A percentile compares a stretch with the other conserved stretches of the same genome.
Evolutionary conservation across 2,888 invertebrate genomes (phyloP).

Genomic region (Schrankia costaestrigalis): DNA sequence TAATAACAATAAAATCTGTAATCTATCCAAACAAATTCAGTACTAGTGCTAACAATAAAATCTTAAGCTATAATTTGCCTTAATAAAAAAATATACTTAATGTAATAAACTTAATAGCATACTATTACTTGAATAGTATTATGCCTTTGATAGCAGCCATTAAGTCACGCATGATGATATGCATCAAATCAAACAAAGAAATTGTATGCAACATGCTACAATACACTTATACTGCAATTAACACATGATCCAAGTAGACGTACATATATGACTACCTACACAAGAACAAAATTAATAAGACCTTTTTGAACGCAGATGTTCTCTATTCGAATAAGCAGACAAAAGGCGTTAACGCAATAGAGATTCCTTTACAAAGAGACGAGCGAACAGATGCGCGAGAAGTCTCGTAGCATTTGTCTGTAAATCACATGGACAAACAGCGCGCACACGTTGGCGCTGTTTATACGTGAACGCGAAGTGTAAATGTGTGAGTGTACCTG

Average conservation of each 20-base stretch:
- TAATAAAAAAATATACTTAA: slow-evolving; percentile 12
- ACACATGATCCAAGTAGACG: slow-evolving; percentile 45
- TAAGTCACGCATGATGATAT: slow-evolving; percentile 36
- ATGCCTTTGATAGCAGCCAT: slow-evolving; percentile 27
- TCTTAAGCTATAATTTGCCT: slow-evolving; percentile 4
- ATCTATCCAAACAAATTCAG: slow-evolving; percentile 7
- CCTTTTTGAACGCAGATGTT: slow-evolving; percentile 66
- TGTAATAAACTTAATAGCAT: slow-evolving; percentile 24
- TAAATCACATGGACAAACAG: slow-evolving; percentile 74
- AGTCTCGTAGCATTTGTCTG: slow-evolving; percentile 68
- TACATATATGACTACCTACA: too few relatives aligned
- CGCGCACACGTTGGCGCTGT: slow-evolving; percentile 46
- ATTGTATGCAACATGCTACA: slow-evolving; percentile 41
- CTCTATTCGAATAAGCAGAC: slow-evolving; percentile 37
- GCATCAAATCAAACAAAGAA: slow-evolving; percentile 48
- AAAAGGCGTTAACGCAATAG: slow-evolving; percentile 68
- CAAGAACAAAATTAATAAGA: slow-evolving; percentile 35
- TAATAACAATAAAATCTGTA: too few relatives aligned
- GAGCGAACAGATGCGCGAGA: slow-evolving; percentile 67
- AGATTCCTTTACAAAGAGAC: slow-evolving; percentile 60
- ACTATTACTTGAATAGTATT: slow-evolving; percentile 31
- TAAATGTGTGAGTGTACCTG: slow-evolving; percentile 42
- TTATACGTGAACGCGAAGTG: slow-evolving; percentile 18
- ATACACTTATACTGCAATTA: slow-evolving; percentile 49
- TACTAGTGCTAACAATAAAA: slow-evolving; percentile 2